phyloP scores from a whole-genome alignment of 1,140 invertebrate species.

The Brachionus plicatilis region DNA sequence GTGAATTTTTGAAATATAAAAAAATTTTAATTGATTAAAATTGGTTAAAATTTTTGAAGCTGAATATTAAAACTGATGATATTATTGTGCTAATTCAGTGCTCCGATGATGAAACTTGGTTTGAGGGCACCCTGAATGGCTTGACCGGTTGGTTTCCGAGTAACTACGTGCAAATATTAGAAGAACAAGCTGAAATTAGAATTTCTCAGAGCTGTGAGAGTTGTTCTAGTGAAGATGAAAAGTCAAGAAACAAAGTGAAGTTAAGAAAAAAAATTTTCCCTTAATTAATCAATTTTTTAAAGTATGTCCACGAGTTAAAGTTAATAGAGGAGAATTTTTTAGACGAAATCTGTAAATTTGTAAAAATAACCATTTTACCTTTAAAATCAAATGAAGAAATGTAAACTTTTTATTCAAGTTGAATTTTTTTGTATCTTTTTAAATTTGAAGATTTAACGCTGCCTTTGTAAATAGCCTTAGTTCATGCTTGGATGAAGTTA shows the following conservation, averaged over 20 bases:
- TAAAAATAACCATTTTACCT: conserved; percentile 14
- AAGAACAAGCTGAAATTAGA: background rate
- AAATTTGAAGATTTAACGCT: background rate
- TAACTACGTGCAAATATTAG: conserved; percentile 70
- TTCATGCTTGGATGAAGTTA: background rate
- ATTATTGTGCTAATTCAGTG: conserved; percentile 85
- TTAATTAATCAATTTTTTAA: background rate
- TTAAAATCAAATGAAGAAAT: conserved; percentile 13
- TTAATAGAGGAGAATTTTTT: conserved; percentile 13
- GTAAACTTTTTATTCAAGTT: background rate
- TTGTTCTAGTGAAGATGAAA: background rate
- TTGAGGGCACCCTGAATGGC: conserved; percentile 88
- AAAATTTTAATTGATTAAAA: background rate
- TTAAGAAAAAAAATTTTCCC: background rate
- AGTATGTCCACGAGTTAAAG: conserved; percentile 22
- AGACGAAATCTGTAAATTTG: conserved; percentile 35
- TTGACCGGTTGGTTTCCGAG: conserved; percentile 97
- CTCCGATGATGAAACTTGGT: conserved; percentile 93
- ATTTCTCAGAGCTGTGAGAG: background rate
- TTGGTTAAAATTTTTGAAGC: background rate
- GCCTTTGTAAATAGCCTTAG: background rate
- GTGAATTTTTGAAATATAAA: background rate
- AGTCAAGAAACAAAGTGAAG: background rate
- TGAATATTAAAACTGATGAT: conserved; percentile 69
- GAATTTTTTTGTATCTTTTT: background rate